phyloP scores from a whole-genome alignment of 2,113 vertebrate genomes.

The Ophthalmolycus amberensis region DNA sequence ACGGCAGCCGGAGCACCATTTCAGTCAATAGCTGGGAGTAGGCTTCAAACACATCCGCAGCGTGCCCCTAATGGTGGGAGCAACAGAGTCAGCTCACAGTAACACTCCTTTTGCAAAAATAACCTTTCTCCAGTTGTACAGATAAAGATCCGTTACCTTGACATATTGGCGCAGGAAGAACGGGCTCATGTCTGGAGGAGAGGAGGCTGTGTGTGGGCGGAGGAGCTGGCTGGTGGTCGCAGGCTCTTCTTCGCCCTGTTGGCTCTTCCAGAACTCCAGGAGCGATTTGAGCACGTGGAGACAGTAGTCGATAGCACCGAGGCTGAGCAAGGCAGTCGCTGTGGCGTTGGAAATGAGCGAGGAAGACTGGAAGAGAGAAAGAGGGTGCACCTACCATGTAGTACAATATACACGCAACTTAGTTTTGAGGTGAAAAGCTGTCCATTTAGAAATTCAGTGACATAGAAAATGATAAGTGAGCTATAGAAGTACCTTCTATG shows the following conservation, averaged over 20 bases:
- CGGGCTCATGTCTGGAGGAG: constrained; percentile 98
- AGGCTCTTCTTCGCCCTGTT: constrained; percentile 96
- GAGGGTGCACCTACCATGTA: constrained; percentile 18
- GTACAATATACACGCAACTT: not conserved
- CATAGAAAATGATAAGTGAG: not conserved
- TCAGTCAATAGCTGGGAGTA: constrained; percentile 98
- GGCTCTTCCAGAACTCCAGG: constrained; percentile 97
- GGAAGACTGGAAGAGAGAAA: constrained; percentile 86
- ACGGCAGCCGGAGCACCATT: constrained; percentile 97
- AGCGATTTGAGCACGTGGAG: constrained; percentile 96
- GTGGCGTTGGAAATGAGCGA: constrained; percentile 98
- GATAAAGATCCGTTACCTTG: constrained; percentile 85
- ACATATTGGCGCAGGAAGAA: constrained; percentile 99
- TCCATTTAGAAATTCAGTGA: not conserved
- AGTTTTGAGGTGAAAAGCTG: not conserved
- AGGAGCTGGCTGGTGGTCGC: constrained; percentile 93
- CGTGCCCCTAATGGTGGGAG: constrained; percentile 88
- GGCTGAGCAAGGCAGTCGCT: constrained; percentile 93
- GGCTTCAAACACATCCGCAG: constrained; percentile 98
- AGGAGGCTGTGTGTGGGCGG: constrained; percentile 94
- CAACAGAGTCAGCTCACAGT: constrained; percentile 17
- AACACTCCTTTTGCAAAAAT: not conserved
- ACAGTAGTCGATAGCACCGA: constrained; percentile 96
- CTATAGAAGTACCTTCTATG: not conserved
- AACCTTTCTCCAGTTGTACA: not conserved